Evolutionary conservation across 2,113 vertebrate genomes (phyloP).

Genomic region (Cnemophilus loriae): DNA sequence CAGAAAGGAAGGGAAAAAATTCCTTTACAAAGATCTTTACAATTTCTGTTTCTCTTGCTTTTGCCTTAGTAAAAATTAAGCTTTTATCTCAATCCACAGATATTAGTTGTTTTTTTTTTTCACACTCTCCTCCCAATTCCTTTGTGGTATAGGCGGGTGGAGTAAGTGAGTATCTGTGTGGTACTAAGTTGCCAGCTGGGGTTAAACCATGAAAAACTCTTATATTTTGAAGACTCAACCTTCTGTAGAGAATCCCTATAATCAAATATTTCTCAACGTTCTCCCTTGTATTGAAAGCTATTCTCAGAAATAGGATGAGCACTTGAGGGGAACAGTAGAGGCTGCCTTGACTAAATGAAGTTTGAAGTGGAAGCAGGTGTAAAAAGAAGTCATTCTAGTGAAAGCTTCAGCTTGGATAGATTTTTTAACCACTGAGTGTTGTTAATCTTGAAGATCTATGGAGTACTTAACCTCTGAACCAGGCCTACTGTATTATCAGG

Average conservation of each 20-base stretch:
- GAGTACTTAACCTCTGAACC: background rate
- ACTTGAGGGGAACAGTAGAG: background rate
- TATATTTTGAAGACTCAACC: background rate
- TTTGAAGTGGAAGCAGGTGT: conserved; percentile 28
- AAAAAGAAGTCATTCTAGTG: background rate
- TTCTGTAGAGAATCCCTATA: background rate
- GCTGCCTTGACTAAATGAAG: conserved; percentile 6
- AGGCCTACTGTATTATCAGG: background rate
- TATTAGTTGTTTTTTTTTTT: background rate
- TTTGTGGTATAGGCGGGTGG: background rate
- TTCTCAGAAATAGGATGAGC: conserved; percentile 1
- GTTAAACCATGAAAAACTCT: background rate
- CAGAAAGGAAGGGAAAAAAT: background rate
- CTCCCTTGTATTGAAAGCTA: background rate
- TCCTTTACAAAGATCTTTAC: background rate
- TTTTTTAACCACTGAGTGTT: background rate
- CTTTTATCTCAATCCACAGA: background rate
- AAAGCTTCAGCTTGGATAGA: background rate
- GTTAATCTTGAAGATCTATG: background rate
- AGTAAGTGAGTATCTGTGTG: background rate
- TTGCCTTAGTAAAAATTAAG: background rate
- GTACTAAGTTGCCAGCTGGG: background rate
- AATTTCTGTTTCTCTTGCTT: background rate
- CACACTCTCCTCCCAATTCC: background rate
- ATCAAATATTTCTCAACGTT: conserved; percentile 33